Evolutionary conservation across 2,113 vertebrate species (phyloP).

Genomic region (Nothoprocta pentlandii): DNA sequence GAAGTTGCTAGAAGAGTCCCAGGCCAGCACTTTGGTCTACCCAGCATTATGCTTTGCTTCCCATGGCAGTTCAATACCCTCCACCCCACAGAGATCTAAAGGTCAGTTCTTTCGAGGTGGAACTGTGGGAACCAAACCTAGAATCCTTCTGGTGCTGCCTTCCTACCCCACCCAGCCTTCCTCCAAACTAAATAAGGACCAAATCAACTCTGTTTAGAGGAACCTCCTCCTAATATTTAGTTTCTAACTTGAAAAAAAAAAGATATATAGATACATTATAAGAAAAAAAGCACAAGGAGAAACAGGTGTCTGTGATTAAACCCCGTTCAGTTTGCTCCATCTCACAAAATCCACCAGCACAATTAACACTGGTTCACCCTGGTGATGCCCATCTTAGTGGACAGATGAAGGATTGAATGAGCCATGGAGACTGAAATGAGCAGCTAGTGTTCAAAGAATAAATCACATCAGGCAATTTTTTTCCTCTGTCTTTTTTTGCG

Average conservation of each 20-base stretch:
- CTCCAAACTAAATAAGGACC: neutral
- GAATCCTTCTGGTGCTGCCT: conserved; percentile 8
- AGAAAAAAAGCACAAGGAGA: neutral
- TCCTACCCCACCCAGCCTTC: neutral
- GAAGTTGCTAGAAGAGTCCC: conserved; percentile 21
- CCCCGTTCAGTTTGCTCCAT: neutral
- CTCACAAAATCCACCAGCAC: neutral
- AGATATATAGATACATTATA: neutral
- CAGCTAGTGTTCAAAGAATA: conserved; percentile 5
- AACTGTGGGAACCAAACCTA: conserved; percentile 15
- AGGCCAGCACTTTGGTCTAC: conserved; percentile 39
- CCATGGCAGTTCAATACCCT: conserved; percentile 47
- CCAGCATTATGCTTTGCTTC: conserved; percentile 37
- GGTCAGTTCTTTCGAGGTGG: conserved; percentile 58
- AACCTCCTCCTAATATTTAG: neutral
- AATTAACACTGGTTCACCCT: neutral
- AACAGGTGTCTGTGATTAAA: neutral
- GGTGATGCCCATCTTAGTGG: neutral
- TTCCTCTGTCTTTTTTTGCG: neutral
- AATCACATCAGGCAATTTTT: neutral
- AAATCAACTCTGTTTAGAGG: neutral
- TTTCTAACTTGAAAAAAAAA: neutral
- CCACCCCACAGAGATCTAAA: conserved; percentile 34
- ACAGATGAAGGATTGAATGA: neutral
- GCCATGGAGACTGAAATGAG: conserved; percentile 36